phyloP scores from a whole-genome alignment of 2,797 vertebrate species.

The Sarcophilus harrisii region DNA sequence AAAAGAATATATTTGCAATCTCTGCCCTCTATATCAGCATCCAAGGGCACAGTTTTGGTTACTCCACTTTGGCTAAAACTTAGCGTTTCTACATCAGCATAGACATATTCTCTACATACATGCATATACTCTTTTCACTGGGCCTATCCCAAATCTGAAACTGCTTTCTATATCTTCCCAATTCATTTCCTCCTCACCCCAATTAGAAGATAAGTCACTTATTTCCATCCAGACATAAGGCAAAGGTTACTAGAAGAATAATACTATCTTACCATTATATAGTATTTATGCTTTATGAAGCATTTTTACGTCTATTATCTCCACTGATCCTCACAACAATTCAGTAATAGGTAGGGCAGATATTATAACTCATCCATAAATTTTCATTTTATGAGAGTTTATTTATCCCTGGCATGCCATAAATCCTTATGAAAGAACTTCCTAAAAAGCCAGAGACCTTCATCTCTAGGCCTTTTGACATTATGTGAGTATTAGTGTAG shows the following conservation, averaged over 20 bases:
- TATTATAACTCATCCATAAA: neutral
- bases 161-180: neutral
- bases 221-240: neutral
- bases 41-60: neutral
- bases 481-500: neutral
- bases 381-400: neutral
- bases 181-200: neutral
- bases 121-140: neutral
- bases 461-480: neutral
- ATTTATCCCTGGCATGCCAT: neutral
- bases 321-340: neutral
- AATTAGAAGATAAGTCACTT: neutral
- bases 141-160: neutral
- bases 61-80: neutral
- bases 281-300: neutral
- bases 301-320: neutral
- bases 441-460: neutral
- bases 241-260: neutral
- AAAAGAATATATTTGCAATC: no score
- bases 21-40: neutral
- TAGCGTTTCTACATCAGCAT: neutral
- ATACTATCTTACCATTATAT: neutral
- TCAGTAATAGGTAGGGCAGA: neutral
- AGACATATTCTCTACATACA: neutral
- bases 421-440: neutral